Conservation (phyloP, 2,113 vertebrate genomes). For the Acanthochromis polyacanthus region DNA sequence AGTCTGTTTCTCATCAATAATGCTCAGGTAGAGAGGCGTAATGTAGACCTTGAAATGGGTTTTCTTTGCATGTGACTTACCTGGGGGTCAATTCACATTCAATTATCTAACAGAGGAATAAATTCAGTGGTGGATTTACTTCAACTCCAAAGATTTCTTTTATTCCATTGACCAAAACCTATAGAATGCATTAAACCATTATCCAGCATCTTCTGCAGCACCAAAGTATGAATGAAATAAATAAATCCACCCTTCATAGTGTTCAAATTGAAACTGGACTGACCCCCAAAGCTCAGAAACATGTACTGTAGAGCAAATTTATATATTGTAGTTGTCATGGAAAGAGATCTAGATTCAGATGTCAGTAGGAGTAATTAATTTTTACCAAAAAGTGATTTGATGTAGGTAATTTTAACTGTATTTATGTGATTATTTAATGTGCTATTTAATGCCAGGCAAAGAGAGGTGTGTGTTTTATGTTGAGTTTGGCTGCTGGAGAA, state of each 20-base stretch:
- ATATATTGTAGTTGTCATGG: background rate
- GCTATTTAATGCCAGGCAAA: constrained; percentile 57
- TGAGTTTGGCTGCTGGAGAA: constrained; percentile 20
- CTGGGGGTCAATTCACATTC: constrained; percentile 30
- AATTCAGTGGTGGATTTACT: background rate
- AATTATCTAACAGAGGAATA: background rate
- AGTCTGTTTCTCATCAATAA: constrained; percentile 12
- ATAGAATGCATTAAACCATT: background rate
- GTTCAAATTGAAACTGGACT: constrained; percentile 7
- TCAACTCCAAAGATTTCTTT: constrained; percentile 9
- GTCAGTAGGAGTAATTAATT: background rate
- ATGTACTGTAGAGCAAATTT: constrained; percentile 35
- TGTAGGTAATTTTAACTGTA: constrained; percentile 31
- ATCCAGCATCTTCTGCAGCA: background rate
- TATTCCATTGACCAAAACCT: constrained; percentile 22
- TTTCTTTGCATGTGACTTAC: constrained; percentile 27
- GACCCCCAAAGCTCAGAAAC: constrained; percentile 12
- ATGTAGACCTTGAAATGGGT: constrained; percentile 4
- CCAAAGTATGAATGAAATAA: background rate
- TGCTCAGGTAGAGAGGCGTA: constrained; percentile 45
- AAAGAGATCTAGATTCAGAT: constrained; percentile 18
- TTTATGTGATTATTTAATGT: constrained; percentile 70
- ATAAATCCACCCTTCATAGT: background rate
- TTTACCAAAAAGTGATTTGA: background rate
- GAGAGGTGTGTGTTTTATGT: background rate